A percentile compares a stretch with the other conserved stretches of the same genome.
Conservation (phyloP, 1,140 invertebrate genomes). For the Caenorhabditis tropicalis region DNA sequence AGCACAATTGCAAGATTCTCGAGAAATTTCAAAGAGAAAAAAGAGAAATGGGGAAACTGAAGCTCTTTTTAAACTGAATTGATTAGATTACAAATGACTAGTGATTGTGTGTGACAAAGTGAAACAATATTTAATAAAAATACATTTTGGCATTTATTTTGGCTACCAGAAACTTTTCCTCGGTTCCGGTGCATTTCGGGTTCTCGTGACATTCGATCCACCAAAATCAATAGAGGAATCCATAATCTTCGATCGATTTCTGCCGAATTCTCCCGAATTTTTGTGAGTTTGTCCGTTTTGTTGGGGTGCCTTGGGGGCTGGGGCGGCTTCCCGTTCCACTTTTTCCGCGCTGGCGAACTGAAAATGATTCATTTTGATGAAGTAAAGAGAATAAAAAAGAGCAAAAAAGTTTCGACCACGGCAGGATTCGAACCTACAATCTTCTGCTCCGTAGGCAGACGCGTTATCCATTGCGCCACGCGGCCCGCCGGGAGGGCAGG, state of each 20-base stretch:
- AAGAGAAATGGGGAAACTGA: not conserved
- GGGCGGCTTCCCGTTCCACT: slow-evolving; percentile 42
- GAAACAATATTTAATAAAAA: not conserved
- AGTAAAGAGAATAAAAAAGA: not conserved
- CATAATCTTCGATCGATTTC: slow-evolving; percentile 20
- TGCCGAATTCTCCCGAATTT: slow-evolving; percentile 4
- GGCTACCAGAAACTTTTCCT: slow-evolving; percentile 56
- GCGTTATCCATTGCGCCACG: slow-evolving; percentile 8
- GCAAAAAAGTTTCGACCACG: slow-evolving; percentile 5
- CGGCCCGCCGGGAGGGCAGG: not conserved
- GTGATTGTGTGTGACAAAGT: not conserved
- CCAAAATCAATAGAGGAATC: slow-evolving; percentile 50
- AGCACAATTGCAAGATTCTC: no score
- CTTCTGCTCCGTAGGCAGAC: slow-evolving; percentile 22
- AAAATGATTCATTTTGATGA: slow-evolving; percentile 23
- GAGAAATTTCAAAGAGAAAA: not conserved
- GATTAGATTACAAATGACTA: slow-evolving; percentile 34
- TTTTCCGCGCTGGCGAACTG: slow-evolving; percentile 50
- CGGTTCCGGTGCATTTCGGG: slow-evolving; percentile 61
- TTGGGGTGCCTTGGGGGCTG: not conserved
- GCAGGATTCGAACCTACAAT: slow-evolving; percentile 12
- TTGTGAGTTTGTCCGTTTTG: slow-evolving; percentile 40
- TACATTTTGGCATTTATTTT: not conserved
- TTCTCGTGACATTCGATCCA: not conserved
- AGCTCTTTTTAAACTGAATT: not conserved